A percentile compares a stretch with the other conserved stretches of the same genome.
Conservation (phyloP, 2,113 vertebrate species). For the Menura novaehollandiae region DNA sequence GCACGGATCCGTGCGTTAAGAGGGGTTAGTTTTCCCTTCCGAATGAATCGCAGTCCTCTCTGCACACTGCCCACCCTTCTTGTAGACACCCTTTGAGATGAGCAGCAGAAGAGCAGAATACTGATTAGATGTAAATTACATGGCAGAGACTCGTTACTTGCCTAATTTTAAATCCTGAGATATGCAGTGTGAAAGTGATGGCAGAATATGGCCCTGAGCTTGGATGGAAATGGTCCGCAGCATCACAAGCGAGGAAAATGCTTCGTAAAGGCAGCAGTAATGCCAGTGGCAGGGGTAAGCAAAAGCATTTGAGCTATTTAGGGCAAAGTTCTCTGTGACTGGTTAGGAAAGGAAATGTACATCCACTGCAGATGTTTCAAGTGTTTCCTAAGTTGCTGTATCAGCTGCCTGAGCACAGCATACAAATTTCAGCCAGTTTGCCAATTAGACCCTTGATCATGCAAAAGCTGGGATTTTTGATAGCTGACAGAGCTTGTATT, state of each 20-base stretch:
- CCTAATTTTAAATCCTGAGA: conserved; percentile 62
- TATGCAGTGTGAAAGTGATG: conserved; percentile 56
- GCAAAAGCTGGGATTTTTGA: conserved; percentile 5
- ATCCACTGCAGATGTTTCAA: neutral
- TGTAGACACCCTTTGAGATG: conserved; percentile 38
- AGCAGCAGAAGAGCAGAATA: conserved; percentile 52
- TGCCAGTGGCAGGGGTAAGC: neutral
- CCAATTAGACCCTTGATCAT: neutral
- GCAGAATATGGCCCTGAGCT: conserved; percentile 51
- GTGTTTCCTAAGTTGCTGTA: neutral
- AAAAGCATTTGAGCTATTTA: conserved; percentile 6
- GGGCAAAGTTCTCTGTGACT: conserved; percentile 15
- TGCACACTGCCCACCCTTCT: conserved; percentile 31
- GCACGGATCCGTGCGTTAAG: neutral
- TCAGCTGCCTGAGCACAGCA: neutral
- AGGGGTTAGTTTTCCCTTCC: conserved; percentile 14
- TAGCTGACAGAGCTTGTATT: conserved; percentile 9
- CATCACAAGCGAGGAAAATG: conserved; percentile 26
- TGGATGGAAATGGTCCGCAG: conserved; percentile 46
- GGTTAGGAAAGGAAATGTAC: neutral
- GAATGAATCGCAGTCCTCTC: conserved; percentile 33
- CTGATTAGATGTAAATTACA: conserved; percentile 63
- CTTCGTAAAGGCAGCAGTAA: conserved; percentile 46
- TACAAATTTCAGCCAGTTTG: conserved; percentile 2
- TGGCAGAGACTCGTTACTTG: conserved; percentile 54